Base-by-base conservation (phyloP, 2,113 vertebrate genomes). In the Ranitomeya imitator region DNA sequence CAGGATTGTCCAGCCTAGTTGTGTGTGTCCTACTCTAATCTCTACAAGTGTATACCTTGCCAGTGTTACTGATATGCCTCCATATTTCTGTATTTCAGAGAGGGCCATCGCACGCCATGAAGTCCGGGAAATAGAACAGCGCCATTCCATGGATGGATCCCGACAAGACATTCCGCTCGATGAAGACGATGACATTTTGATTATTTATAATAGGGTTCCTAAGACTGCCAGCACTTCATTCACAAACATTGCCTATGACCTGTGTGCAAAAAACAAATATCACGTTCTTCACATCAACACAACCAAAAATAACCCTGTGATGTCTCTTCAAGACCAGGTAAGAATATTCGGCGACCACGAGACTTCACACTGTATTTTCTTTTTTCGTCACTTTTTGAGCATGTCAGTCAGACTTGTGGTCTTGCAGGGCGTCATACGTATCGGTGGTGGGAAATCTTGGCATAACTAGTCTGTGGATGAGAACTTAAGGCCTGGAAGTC, bases 241-340 rank as follows among this genome's bases (percentile, higher is more conserved):
- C 95, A 99, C 97, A 93, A 99, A 99, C 91, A 99, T 99, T 92
- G 96, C 94, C 91, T 97, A 95, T 91, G 93, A 96, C 92, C 92
- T 95, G 51, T 95, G 93, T 93, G 94, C 95, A 0, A 97, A 96
- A 93, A 99, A 99, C 93, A 98, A 94, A 90, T 99, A 96, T 74
- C 99, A 99, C 57, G 99, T 99, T 87, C 96, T 99, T 89, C 99
- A 99, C 94, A 99, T 99, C 93, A 99, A 99, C 93, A 99, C 99
- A 93, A 99, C 97, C 94, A 99, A 99, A 95, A 99, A 99, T 93
- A 99, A 99, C 92, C 99, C 99, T 0, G 98, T 99, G 91, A 99
- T 99, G 99, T 99, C 99, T 90, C 93, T 99, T 67, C 99, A 99
- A 94, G 99, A 99, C 94, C 99, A 99, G 96, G 98, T 99, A 92